A percentile compares a stretch with the other conserved stretches of the same genome.
These are phyloP conservation scores for Patiria miniata DNA, from an alignment of 35 echinoderm and acorn worm species.

Conservation along the genomic window DNA sequence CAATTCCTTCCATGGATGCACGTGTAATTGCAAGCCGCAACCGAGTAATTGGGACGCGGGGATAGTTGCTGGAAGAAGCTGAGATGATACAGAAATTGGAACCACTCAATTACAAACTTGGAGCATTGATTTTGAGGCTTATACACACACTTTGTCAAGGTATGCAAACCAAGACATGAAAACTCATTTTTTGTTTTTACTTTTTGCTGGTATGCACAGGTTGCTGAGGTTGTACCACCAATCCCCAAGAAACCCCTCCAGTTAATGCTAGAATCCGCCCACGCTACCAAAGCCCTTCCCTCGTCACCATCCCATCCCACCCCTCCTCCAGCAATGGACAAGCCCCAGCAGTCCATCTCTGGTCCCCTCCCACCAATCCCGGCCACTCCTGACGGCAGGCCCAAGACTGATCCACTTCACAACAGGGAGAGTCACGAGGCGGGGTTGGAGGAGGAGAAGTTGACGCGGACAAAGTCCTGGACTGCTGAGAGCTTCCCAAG, in stretches of 20 bases:
- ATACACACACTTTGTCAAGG: not conserved
- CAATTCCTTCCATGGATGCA: too few species aligned
- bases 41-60: too few species aligned
- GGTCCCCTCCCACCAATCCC: conserved; percentile 73
- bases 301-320: conserved; percentile 39
- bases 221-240: conserved; percentile 63
- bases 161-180: not conserved
- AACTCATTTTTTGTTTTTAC: not conserved
- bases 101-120: too few species aligned
- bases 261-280: conserved; percentile 61
- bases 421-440: not conserved
- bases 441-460: conserved; percentile 34
- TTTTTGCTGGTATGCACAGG: conserved; percentile 31
- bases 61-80: too few species aligned
- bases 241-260: conserved; percentile 79
- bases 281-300: conserved; percentile 44
- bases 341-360: conserved; percentile 22
- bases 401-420: conserved; percentile 32
- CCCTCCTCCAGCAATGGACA: not conserved
- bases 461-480: conserved; percentile 63
- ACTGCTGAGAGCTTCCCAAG: conserved; percentile 53
- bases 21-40: too few species aligned
- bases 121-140: too few species aligned
- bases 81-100: too few species aligned
- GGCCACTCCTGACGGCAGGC: not conserved